phyloP scores from a whole-genome alignment of 2,797 vertebrate genomes.

The Gambelia wislizenii region DNA sequence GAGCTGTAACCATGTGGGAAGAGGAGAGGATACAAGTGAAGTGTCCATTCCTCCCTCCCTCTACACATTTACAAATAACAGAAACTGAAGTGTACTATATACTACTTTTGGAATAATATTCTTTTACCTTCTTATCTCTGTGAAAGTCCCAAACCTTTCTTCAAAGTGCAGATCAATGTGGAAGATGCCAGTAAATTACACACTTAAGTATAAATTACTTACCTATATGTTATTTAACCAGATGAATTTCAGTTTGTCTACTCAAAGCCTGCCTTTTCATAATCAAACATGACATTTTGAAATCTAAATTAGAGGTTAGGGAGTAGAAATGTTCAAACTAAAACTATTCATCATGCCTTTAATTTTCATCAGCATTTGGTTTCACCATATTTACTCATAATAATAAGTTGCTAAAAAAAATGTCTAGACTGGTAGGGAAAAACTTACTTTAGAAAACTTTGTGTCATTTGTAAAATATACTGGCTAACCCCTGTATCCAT shows the following conservation, averaged over 20 bases:
- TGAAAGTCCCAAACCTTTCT: neutral
- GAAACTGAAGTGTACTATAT: too few species aligned
- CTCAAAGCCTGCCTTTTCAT: rapidly evolving
- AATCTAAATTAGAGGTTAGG: neutral
- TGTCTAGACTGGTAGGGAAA: neutral
- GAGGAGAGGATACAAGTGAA: too few species aligned
- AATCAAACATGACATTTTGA: constrained; percentile 1
- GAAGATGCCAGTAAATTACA: neutral
- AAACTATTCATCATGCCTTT: neutral
- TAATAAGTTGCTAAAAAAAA: neutral
- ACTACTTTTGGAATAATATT: neutral
- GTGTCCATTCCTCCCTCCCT: too few species aligned
- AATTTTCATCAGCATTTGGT: constrained; percentile 13
- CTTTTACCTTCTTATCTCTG: neutral
- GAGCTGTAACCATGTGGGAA: too few species aligned
- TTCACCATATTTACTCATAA: constrained; percentile 20
- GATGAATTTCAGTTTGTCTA: neutral
- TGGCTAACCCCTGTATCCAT: too few species aligned
- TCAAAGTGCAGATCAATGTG: neutral
- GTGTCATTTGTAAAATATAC: neutral
- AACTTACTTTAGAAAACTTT: neutral
- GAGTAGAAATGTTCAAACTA: neutral
- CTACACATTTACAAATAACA: too few species aligned
- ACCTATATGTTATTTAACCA: neutral
- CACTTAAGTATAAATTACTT: neutral